Evolutionary conservation across 2,888 invertebrate species (phyloP).

Genomic region (Fragum fragum): DNA sequence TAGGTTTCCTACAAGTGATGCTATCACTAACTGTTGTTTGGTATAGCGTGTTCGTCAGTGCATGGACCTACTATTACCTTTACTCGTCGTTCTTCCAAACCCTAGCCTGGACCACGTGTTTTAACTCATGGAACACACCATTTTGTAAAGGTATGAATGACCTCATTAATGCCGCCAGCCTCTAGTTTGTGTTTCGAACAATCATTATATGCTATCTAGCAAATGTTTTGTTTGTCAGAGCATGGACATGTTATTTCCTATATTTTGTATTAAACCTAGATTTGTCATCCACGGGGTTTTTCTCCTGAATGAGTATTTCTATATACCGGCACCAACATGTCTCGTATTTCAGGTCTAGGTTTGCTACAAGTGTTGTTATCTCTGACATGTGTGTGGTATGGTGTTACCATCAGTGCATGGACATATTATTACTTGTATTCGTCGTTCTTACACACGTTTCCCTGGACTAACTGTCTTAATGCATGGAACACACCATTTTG

Average conservation of each 20-base stretch:
- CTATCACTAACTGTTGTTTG: conserved; percentile 14
- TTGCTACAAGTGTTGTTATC: conserved; percentile 31
- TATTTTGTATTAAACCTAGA: too few relatives aligned
- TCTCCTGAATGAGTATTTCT: too few relatives aligned
- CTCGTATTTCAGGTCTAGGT: conserved; percentile 28
- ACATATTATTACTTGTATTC: conserved; percentile 26
- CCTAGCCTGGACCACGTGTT: conserved; percentile 85
- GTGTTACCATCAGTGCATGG: conserved; percentile 8
- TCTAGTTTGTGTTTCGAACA: too few relatives aligned
- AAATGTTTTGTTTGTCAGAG: too few relatives aligned
- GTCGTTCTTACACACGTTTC: conserved; percentile 10
- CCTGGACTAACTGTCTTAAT: conserved; percentile 87
- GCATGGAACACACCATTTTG: conserved; percentile 87
- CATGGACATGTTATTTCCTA: too few relatives aligned
- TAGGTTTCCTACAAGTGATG: conserved; percentile 31
- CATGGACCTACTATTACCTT: not conserved
- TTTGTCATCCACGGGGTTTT: too few relatives aligned
- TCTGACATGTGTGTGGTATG: conserved; percentile 8
- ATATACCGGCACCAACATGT: too few relatives aligned
- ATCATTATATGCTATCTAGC: too few relatives aligned
- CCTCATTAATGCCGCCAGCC: too few relatives aligned
- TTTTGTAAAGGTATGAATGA: too few relatives aligned
- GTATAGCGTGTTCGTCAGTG: conserved; percentile 13
- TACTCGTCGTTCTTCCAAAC: conserved; percentile 24
- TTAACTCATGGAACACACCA: conserved; percentile 87